Evolutionary conservation across 37 sponge, comb jelly and placozoan species (phyloP).

Genomic region (Ianthella basta): DNA sequence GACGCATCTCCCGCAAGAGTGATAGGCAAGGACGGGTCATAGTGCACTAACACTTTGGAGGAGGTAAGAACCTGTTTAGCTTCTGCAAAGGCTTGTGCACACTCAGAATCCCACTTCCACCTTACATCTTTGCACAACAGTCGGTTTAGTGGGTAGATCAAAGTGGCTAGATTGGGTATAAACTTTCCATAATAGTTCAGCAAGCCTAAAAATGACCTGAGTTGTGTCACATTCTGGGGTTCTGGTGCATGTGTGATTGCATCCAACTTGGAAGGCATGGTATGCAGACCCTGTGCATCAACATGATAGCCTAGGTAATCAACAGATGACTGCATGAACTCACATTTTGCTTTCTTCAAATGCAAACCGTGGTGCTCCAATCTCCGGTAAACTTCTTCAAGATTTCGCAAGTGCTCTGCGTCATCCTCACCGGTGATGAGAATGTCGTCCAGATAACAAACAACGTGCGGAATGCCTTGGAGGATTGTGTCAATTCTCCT

Average conservation of each 20-base stretch:
- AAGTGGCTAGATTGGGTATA: slow-evolving; percentile 12
- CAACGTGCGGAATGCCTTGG: too few species aligned
- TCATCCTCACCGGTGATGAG: too few species aligned
- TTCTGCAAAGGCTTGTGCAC: background rate
- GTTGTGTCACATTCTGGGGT: slow-evolving; percentile 36
- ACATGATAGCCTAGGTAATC: too few species aligned
- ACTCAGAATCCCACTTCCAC: slow-evolving; percentile 8
- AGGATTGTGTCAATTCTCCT: too few species aligned
- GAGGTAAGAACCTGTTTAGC: slow-evolving; percentile 27
- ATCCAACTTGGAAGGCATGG: slow-evolving; percentile 3
- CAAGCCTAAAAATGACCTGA: slow-evolving; percentile 26
- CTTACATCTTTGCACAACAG: slow-evolving; percentile 3
- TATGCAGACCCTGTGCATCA: too few species aligned
- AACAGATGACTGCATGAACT: too few species aligned
- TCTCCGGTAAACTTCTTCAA: too few species aligned
- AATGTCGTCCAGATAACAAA: too few species aligned
- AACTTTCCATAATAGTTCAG: slow-evolving; percentile 36
- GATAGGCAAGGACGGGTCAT: slow-evolving; percentile 1
- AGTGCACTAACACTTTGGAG: slow-evolving; percentile 25
- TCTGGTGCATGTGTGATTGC: slow-evolving; percentile 33
- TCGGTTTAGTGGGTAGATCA: slow-evolving; percentile 4
- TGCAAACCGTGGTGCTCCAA: too few species aligned
- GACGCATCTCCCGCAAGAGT: slow-evolving; percentile 27
- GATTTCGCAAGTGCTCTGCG: too few species aligned
- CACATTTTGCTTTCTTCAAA: too few species aligned